Evolutionary conservation across 2,888 invertebrate species (phyloP), one percentile per base, ranked within the genome.

Genomic region (Chesias legatella): DNA sequence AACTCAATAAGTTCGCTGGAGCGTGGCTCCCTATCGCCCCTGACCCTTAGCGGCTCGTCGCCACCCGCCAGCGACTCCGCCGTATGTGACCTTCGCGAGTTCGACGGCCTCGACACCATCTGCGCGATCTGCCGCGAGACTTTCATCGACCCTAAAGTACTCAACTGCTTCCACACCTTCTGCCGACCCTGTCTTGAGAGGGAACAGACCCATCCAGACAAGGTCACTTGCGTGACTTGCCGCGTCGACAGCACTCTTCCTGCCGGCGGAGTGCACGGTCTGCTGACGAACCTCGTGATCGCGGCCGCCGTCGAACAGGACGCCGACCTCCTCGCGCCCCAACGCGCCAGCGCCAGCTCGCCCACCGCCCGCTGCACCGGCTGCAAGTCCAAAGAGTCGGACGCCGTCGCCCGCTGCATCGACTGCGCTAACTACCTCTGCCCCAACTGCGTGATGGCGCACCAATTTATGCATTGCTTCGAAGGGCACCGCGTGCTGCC

Each of bases 401-500:
- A 94, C 92, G 98, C 98, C 31, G 96, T 98, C 42, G 98, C 98
- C 48, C 95, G 96, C 75, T 98, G 98, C 84, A 94, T 96, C 69
- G 98, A 98, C 81, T 99, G 99, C 85, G 95, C 95, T 69, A 97
- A 97, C 77, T 96, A 95, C 77, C 92, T 99, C 60, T 99, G 99
- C 88, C 94, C 95, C 44, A 97, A 98, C 80, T 99, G 99, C 91
- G 97, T 97, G 67, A 98, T 98, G 93, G 98, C 98, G 51, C 99
- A 99, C 86, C 97, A 98, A 88, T 98, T 96, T 80, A 98, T 99
- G 98, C 98, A 98, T 82, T 98, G 98, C 80, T 99, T 99, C 82
- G 97, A 98, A 79, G 98, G 97, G 51, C 98, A 98, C 83, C 93
- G 97, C 43, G 97, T 98, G 45, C 91, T 95, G 60, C 91, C 93